Base-by-base conservation (phyloP, 1,140 invertebrate species). In the Panagrolaimus sp. region DNA sequence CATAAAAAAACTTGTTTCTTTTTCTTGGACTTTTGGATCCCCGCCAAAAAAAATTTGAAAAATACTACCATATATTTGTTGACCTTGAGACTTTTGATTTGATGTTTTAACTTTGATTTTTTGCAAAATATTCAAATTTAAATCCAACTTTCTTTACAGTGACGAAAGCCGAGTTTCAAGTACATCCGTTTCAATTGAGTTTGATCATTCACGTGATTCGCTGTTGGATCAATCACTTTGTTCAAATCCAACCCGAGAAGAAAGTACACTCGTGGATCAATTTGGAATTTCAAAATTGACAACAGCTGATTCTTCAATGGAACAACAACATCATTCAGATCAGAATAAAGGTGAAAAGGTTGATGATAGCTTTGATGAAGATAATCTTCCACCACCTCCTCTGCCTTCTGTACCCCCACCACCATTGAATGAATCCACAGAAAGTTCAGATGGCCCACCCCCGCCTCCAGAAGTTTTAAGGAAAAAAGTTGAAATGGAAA, bases 241-340 rank as follows among this genome's bases (percentile, higher is more conserved):
- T 65, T 81, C 78, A n/a, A 69, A 82, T 47, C 77, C 77, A 26
- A 38, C n/a, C n/a, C 67, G 66, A 24, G 76, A 81, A 76, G 76
- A 78, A 64, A 45, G 44, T n/a, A n/a, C n/a, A n/a, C n/a, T n/a
- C n/a, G n/a, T n/a, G n/a, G 28, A 47, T 65, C 28, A 76, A 74
- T n/a, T 38, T 68, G 48, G 48, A 52, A 24, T 52, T 52, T n/a
- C n/a, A n/a, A n/a, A n/a, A n/a, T n/a, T n/a, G n/a, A n/a, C n/a
- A n/a, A n/a, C n/a, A n/a, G n/a, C n/a, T n/a, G n/a, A n/a, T n/a
- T n/a, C n/a, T n/a, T n/a, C 32, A 38, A 38, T 38, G 32, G 32
- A 38, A 38, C 32, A 38, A 4, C 32, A 38, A 38, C 32, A 38
- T 2, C 32, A 38, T 38, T 7, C 32, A 38, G 32, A 38, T 2